These are phyloP conservation scores for Zaprionus gabonicus DNA, from an alignment of 1,140 invertebrate genomes.

Conservation along the genomic window DNA sequence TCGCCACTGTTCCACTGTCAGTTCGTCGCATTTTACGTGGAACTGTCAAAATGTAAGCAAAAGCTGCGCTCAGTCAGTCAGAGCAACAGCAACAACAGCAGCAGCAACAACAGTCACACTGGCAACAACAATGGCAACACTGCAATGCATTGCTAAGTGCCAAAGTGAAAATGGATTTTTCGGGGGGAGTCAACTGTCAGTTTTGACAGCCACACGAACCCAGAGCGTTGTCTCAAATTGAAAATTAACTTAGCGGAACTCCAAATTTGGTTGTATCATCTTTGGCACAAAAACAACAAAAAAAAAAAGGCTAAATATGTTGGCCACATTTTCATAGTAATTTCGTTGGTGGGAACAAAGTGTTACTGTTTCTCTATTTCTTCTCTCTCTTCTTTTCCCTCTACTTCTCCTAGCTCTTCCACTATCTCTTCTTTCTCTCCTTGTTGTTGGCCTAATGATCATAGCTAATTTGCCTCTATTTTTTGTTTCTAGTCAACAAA, in stretches of 20 bases:
- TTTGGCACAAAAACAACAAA: conserved; percentile 23
- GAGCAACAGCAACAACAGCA: neutral
- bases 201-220: conserved; percentile 71
- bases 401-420: neutral
- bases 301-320: neutral
- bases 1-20: neutral
- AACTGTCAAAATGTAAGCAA: conserved; percentile 79
- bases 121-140: conserved; percentile 30
- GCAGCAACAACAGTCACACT: conserved; percentile 54
- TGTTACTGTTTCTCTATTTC: conserved; percentile 21
- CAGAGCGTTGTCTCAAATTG: conserved; percentile 67
- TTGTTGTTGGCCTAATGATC: conserved; percentile 61
- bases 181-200: conserved; percentile 80
- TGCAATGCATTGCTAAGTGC: conserved; percentile 68
- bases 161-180: conserved; percentile 79
- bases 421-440: neutral
- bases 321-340: conserved; percentile 42
- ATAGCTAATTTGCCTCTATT: conserved; percentile 64
- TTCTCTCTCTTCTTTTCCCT: neutral
- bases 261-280: conserved; percentile 40
- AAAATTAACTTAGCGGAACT: conserved; percentile 83
- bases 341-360: conserved; percentile 66
- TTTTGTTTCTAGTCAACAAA: conserved; percentile 56
- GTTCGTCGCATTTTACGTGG: conserved; percentile 73
- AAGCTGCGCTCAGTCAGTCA: conserved; percentile 53